These are phyloP conservation scores for Hemibagrus wyckioides DNA, from an alignment of 2,113 vertebrate species.

Conservation along the genomic window DNA sequence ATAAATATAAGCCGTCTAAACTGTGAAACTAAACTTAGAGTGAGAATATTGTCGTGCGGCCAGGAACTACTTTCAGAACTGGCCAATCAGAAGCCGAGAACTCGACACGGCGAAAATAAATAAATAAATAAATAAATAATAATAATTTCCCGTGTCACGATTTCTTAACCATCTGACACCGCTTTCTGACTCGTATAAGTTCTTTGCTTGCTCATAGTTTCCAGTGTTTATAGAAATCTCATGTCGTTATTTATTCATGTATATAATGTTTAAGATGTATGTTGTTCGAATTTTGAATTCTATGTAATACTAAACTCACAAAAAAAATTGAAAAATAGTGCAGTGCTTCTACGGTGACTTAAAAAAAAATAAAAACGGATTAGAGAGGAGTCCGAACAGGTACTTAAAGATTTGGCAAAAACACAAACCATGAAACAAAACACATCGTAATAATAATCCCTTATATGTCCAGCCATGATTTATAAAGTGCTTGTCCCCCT, in stretches of 20 bases:
- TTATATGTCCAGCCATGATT: conserved; percentile 77
- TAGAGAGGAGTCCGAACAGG: conserved; percentile 62
- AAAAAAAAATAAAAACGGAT: conserved; percentile 64
- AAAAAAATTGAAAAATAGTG: background rate
- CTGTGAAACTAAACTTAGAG: too few relatives aligned
- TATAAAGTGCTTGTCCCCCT: conserved; percentile 79
- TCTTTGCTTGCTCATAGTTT: background rate
- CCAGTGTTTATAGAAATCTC: background rate
- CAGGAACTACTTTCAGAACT: background rate
- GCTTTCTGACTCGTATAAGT: background rate
- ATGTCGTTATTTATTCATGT: background rate
- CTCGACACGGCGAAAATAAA: background rate
- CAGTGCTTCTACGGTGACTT: conserved; percentile 53
- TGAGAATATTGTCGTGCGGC: too few relatives aligned
- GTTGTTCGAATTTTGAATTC: conserved; percentile 1
- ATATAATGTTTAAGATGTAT: background rate
- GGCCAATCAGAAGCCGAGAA: background rate
- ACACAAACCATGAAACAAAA: conserved; percentile 67
- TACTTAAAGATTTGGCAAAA: conserved; percentile 67
- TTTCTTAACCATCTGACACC: background rate
- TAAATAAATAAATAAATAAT: too few relatives aligned
- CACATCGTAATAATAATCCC: conserved; percentile 66
- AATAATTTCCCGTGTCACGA: background rate
- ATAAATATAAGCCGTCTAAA: too few relatives aligned
- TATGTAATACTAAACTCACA: conserved; percentile 17